A percentile compares a stretch with the other conserved stretches of the same genome.
Evolutionary conservation across 2,113 vertebrate species (phyloP).

Genomic region (Psittacus erithacus): DNA sequence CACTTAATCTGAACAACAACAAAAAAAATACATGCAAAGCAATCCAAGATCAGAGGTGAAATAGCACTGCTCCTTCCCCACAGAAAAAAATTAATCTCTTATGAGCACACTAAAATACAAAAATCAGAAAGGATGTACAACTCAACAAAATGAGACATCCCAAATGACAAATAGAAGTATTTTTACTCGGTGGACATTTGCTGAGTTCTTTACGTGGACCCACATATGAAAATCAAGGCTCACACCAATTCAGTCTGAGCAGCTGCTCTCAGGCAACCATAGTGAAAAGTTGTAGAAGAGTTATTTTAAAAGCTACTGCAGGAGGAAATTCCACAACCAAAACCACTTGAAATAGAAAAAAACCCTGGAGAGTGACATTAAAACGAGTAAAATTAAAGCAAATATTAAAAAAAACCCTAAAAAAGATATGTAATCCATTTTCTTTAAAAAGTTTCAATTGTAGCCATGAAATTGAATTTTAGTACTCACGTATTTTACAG

Average conservation of each 20-base stretch:
- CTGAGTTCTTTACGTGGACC: neutral
- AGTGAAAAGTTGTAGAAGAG: neutral
- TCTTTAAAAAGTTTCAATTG: neutral
- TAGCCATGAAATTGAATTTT: neutral
- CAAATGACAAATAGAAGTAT: neutral
- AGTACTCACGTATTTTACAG: conserved; percentile 98
- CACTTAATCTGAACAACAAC: neutral
- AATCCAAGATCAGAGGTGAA: neutral
- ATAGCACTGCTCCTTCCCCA: neutral
- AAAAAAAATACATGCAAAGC: neutral
- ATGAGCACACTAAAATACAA: neutral
- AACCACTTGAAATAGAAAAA: neutral
- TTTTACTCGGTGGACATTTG: neutral
- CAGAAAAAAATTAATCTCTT: neutral
- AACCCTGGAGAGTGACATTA: neutral
- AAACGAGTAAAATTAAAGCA: neutral
- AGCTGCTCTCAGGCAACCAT: neutral
- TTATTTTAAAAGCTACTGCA: neutral
- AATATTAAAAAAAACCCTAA: neutral
- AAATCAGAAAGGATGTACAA: neutral
- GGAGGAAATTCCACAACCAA: neutral
- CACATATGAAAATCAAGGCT: neutral
- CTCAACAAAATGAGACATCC: neutral
- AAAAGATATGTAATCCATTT: neutral
- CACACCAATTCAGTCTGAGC: neutral